A percentile compares a stretch with the other conserved stretches of the same genome.
Evolutionary conservation across 2,888 invertebrate species (phyloP).

Genomic region (Drosophila sordidapex): DNA sequence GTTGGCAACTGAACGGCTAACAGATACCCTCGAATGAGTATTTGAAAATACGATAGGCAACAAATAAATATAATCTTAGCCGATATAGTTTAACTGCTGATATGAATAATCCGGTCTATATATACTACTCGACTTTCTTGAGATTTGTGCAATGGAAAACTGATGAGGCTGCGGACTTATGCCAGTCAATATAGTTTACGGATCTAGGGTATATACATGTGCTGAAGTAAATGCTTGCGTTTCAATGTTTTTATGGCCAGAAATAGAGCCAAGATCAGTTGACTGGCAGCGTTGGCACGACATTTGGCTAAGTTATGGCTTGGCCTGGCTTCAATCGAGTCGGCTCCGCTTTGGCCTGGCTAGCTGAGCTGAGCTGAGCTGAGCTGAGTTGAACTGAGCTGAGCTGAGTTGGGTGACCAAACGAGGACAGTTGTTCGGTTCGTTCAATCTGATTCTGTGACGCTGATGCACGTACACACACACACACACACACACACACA

Average conservation of each 20-base stretch:
- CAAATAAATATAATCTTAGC: neutral
- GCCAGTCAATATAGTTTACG: neutral
- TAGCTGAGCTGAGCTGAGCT: neutral
- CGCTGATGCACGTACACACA: neutral
- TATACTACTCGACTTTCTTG: no score
- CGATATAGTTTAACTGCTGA: neutral
- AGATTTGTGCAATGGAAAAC: neutral
- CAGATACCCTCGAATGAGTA: conserved; percentile 16
- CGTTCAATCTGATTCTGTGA: conserved; percentile 31
- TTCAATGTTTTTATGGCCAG: neutral
- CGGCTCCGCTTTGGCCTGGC: conserved; percentile 20
- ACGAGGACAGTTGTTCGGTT: conserved; percentile 62
- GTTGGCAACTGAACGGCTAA: conserved; percentile 13
- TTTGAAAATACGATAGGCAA: neutral
- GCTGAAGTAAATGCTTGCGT: neutral
- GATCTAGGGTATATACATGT: conserved; percentile 12
- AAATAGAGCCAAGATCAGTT: conserved; percentile 45
- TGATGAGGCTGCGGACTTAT: neutral
- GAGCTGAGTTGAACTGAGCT: neutral
- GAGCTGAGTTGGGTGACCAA: conserved; percentile 51
- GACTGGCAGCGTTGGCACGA: conserved; percentile 63
- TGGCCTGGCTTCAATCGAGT: conserved; percentile 20
- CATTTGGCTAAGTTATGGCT: conserved; percentile 74
- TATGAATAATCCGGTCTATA: no score
- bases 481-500: neutral